Evolutionary conservation across 2,113 vertebrate genomes (phyloP).

Genomic region (Benitochromis conjunctus): DNA sequence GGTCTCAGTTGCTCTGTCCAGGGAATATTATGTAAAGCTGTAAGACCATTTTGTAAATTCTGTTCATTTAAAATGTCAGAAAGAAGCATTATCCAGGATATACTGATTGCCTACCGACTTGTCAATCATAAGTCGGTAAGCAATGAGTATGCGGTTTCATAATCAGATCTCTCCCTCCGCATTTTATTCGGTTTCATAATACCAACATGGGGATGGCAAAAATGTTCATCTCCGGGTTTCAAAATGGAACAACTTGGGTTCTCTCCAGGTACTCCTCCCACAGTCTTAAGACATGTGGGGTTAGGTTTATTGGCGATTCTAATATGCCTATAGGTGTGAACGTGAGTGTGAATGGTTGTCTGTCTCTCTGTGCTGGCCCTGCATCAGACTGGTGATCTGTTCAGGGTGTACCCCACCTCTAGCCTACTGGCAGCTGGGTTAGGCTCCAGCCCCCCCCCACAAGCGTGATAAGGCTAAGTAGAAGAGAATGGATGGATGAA

Average conservation of each 20-base stretch:
- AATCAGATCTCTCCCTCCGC: background rate
- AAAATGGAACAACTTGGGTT: background rate
- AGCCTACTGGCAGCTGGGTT: background rate
- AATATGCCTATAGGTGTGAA: background rate
- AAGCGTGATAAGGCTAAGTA: background rate
- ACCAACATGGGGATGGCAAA: background rate
- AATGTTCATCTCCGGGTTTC: background rate
- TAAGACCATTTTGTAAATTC: background rate
- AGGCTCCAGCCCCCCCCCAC: background rate
- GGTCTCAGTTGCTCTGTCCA: background rate
- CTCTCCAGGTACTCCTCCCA: background rate
- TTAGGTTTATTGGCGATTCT: background rate
- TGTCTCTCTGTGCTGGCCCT: background rate
- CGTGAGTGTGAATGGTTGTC: background rate
- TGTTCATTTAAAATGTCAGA: background rate
- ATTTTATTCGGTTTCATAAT: background rate
- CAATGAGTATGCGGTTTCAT: background rate
- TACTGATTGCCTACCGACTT: background rate
- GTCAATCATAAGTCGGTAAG: background rate
- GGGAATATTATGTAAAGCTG: background rate
- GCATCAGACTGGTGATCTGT: background rate
- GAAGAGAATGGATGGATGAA: background rate
- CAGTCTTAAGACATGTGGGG: background rate
- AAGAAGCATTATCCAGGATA: background rate
- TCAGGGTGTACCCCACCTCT: background rate